Evolutionary conservation across 2,888 invertebrate genomes (phyloP).

Genomic region (Protophormia terraenovae): DNA sequence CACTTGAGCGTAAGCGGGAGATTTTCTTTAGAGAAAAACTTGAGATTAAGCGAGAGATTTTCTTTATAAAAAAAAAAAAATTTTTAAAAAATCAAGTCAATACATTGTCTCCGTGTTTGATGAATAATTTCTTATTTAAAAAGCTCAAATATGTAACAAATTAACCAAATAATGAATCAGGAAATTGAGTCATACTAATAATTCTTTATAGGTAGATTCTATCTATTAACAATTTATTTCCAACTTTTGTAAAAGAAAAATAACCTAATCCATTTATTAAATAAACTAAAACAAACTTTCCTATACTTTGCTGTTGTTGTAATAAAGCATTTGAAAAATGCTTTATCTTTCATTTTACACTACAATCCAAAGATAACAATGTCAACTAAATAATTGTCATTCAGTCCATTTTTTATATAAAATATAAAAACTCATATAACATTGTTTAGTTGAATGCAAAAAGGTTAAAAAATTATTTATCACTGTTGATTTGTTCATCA

Average conservation of each 20-base stretch:
- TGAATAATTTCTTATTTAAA: no score
- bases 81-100: no score
- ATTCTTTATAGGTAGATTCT: no score
- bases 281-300: not conserved
- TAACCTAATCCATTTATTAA: not conserved
- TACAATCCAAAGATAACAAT: slow-evolving; percentile 20
- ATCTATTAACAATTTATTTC: not conserved
- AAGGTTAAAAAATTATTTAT: slow-evolving; percentile 26
- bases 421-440: not conserved
- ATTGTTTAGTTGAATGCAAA: slow-evolving; percentile 16
- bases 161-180: no score
- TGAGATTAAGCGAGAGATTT: no score
- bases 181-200: no score
- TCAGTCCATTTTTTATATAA: not conserved
- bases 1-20: no score
- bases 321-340: not conserved
- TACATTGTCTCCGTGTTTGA: no score
- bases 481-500: slow-evolving; percentile 78
- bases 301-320: no score
- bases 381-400: slow-evolving; percentile 31
- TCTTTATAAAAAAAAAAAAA: no score
- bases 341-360: slow-evolving; percentile 31
- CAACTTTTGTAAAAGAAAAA: not conserved
- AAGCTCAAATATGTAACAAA: no score
- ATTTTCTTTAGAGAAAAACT: no score